Conservation (phyloP, 2,888 invertebrate species). For the Apotomis turbidana region DNA sequence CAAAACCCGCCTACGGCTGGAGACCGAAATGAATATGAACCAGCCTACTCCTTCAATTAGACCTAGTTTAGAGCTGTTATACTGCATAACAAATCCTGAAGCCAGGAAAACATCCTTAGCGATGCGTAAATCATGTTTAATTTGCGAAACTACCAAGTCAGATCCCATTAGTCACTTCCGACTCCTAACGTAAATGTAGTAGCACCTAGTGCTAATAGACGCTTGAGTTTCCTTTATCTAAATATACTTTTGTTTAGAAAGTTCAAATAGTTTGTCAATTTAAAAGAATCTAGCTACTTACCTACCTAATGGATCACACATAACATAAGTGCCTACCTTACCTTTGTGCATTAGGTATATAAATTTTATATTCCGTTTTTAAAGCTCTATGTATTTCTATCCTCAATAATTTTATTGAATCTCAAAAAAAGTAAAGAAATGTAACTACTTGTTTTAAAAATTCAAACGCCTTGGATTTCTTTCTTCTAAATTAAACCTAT, state of each 20-base stretch:
- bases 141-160: constrained; percentile 14
- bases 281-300: too few species aligned
- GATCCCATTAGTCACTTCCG: not conserved
- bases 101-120: constrained; percentile 40
- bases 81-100: constrained; percentile 44
- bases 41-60: constrained; percentile 73
- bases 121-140: constrained; percentile 17
- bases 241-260: not conserved
- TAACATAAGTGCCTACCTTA: too few species aligned
- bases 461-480: constrained; percentile 7
- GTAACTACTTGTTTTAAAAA: not conserved
- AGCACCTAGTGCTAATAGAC: too few species aligned
- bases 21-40: constrained; percentile 64
- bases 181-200: not conserved
- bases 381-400: too few species aligned
- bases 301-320: too few species aligned
- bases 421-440: not conserved
- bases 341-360: too few species aligned
- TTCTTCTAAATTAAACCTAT: not conserved
- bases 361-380: too few species aligned
- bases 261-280: too few species aligned
- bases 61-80: constrained; percentile 46
- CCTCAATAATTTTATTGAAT: too few species aligned
- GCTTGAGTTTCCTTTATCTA: too few species aligned
- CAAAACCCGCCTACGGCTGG: constrained; percentile 59